Percentiles rank a stretch among this genome's conserved stretches.
phyloP scores from a whole-genome alignment of 2,113 vertebrate genomes.

The Pangasianodon hypophthalmus region DNA sequence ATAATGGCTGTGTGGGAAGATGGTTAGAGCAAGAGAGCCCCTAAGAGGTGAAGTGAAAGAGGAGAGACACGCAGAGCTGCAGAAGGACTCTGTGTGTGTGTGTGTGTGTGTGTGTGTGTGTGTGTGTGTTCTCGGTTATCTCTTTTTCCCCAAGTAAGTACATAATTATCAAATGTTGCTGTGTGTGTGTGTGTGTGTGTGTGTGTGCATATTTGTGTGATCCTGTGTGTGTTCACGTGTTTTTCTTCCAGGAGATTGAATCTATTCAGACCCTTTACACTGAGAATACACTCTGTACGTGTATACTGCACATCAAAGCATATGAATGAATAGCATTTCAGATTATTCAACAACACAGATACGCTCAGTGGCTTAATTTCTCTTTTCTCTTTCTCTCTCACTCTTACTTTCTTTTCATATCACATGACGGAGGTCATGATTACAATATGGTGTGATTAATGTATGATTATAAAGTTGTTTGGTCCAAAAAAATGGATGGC shows the following conservation, averaged over 20 bases:
- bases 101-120: background rate
- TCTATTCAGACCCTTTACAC: constrained; percentile 47
- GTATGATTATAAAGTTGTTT: background rate
- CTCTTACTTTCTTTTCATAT: background rate
- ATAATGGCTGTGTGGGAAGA: constrained; percentile 51
- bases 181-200: constrained; percentile 13
- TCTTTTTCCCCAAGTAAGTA: constrained; percentile 38
- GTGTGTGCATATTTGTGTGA: constrained; percentile 34
- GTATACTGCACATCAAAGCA: constrained; percentile 9
- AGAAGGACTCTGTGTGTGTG: background rate
- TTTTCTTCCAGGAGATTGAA: constrained; percentile 36
- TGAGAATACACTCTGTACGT: constrained; percentile 34
- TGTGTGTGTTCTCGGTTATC: constrained; percentile 16
- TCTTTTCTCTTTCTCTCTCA: constrained; percentile 9
- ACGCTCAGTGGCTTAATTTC: constrained; percentile 28
- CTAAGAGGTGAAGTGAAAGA: constrained; percentile 28
- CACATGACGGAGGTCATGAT: background rate
- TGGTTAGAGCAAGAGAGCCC: constrained; percentile 42
- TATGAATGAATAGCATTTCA: constrained; percentile 42
- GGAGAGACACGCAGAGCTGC: constrained; percentile 16
- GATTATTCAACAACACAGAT: constrained; percentile 26
- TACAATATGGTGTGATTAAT: background rate
- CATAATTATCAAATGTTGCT: constrained; percentile 38
- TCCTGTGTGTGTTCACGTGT: constrained; percentile 21
- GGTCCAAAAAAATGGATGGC: background rate